Evolutionary conservation across 2,888 invertebrate genomes (phyloP), one percentile per base, ranked within the genome.

Genomic region (Patella caerulea): DNA sequence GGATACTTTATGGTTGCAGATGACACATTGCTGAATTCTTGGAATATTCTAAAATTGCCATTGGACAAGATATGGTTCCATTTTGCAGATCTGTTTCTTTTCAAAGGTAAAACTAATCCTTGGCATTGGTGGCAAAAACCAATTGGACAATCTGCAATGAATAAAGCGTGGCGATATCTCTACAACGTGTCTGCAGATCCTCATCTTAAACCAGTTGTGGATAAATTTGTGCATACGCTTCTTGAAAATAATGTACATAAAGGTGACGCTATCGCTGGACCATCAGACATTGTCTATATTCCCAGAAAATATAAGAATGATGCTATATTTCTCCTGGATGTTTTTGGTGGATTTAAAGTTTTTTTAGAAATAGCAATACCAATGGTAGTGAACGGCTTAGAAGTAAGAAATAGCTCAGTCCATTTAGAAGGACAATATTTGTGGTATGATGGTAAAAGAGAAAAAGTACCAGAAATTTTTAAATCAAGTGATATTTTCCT

Each of bases 221-320:
- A 34, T 34, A 34, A 34, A 7, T 34, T 34, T 34, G 34, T 34
- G 34, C 34, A 34, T 5, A 34, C 29, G 7, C 14, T 19, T 24
- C 24, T 45, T 59, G 15, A n/a, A 12, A 59, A 59, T 59, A 15
- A 17, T 7, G 59, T 17, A 59, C 11, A 7, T n/a, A 59, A 59
- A 17, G 59, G 2, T 59, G 59, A 19, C 17, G 17, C 19, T 7
- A 17, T n/a, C 5, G 7, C 56, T 15, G 45, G 45, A 29, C 52
- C 65, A 9, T 15, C 29, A 15, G 74, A 74, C 59, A 56, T 74
- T 65, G 55, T 59, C n/a, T 74, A 74, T 52, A 65, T 74, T 19
- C 74, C 74, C 19, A 52, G 19, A 12, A 74, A 19, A 17, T 74
- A 74, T 52, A 29, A 74, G 19, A 34, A 24, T 3, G 74, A 69